phyloP scores from a whole-genome alignment of 2,888 invertebrate species.

The Lasioglossum villosulum region DNA sequence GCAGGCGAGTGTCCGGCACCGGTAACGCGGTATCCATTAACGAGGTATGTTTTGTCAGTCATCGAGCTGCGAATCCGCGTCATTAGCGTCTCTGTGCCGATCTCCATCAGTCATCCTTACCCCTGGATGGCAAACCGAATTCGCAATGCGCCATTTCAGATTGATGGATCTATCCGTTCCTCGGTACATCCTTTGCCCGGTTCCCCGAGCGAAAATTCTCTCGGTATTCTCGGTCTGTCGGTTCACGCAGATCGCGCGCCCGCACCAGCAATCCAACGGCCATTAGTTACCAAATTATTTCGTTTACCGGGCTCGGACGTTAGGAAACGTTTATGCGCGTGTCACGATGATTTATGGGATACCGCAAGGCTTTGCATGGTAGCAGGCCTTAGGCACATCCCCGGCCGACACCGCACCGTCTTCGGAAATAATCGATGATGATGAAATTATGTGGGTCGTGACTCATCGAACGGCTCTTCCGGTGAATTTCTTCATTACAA shows the following conservation, averaged over 20 bases:
- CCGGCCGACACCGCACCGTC: not conserved
- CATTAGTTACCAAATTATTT: conserved; percentile 74
- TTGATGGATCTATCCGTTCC: conserved; percentile 75
- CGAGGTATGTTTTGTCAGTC: conserved; percentile 68
- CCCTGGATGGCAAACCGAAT: conserved; percentile 75
- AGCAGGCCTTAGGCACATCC: conserved; percentile 41
- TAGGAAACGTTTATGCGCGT: conserved; percentile 71
- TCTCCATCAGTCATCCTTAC: conserved; percentile 79
- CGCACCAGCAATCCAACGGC: conserved; percentile 61
- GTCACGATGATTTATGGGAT: conserved; percentile 71
- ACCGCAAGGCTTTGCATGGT: conserved; percentile 20
- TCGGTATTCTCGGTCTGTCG: conserved; percentile 41
- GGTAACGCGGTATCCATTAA: conserved; percentile 69
- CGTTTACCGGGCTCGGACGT: conserved; percentile 63
- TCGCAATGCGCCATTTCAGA: conserved; percentile 64
- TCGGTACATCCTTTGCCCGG: conserved; percentile 64
- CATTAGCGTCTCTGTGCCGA: conserved; percentile 74
- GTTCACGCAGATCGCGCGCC: not conserved
- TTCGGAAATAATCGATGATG: conserved; percentile 52
- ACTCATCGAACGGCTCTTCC: conserved; percentile 12
- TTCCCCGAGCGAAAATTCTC: conserved; percentile 57
- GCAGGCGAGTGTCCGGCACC: conserved; percentile 37
- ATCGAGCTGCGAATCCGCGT: conserved; percentile 65
- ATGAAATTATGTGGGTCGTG: conserved; percentile 38
- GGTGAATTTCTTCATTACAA: not conserved